These are phyloP conservation scores for Saccopteryx leptura DNA, from an alignment of 2,113 vertebrate genomes.

Conservation along the genomic window DNA sequence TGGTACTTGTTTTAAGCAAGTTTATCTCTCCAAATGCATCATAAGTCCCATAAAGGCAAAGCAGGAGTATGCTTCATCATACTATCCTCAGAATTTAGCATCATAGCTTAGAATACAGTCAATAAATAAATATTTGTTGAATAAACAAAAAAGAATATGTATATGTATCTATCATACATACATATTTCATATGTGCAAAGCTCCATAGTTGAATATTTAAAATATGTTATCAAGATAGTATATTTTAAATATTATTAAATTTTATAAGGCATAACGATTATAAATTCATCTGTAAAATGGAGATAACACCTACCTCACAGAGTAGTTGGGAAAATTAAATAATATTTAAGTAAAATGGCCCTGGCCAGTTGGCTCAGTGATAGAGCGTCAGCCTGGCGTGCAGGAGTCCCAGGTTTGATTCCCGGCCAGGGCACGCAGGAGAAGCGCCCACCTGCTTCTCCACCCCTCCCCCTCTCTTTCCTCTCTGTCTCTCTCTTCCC, in stretches of 20 bases:
- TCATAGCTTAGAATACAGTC: background rate
- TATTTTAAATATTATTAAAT: slow-evolving; percentile 22
- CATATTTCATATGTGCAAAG: slow-evolving; percentile 4
- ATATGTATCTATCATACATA: background rate
- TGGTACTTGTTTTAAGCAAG: background rate
- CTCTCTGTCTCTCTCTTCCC: too few relatives aligned
- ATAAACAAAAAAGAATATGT: background rate
- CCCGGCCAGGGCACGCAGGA: too few relatives aligned
- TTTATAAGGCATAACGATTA: background rate
- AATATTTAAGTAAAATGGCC: background rate
- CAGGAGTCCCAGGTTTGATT: too few relatives aligned
- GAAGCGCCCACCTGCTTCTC: too few relatives aligned
- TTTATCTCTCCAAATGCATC: background rate
- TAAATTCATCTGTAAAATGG: slow-evolving; percentile 29
- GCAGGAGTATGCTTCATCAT: background rate
- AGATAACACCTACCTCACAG: background rate
- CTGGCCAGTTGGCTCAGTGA: too few relatives aligned
- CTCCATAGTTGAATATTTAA: background rate
- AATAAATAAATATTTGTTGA: background rate
- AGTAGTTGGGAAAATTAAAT: background rate
- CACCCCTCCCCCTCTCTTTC: too few relatives aligned
- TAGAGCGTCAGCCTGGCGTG: too few relatives aligned
- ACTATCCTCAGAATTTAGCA: background rate
- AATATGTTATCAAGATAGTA: background rate
- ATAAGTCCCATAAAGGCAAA: background rate